Base-by-base conservation (phyloP, 2,113 vertebrate genomes). In the Semnornis frantzii region DNA sequence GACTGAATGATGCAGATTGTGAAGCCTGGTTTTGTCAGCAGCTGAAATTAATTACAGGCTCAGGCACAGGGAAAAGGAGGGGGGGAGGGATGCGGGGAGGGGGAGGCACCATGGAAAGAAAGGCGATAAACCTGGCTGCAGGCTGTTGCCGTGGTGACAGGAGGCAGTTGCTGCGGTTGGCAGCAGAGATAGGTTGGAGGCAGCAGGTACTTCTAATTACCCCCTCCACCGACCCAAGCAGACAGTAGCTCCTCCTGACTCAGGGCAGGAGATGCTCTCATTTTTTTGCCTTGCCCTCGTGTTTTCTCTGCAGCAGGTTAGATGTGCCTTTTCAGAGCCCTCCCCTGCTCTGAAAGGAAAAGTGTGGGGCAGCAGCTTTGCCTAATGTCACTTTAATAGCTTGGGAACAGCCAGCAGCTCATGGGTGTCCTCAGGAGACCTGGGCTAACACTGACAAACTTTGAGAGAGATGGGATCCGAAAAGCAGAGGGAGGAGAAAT, bases 1-100 rank as follows among this genome's bases (percentile, higher is more conserved):
- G 94, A 94, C 46, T 84, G 95, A 97, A 88, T 75, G 75, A 90
- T 94, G 92, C 82, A 94, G 85, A 92, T 96, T 95, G 94, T 93
- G 92, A 96, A 96, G 95, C 96, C 91, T 2, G 79, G 85, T 96
- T 97, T 95, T 98, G 97, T 97, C 96, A 95, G 96, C 46, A 60
- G 93, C 92, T 94, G 95, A 92, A 96, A 96, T 97, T 98, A 98
- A 98, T 98, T 97, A 96, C 95, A 97, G 91, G 95, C 95, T 97
- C 90, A 96, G 85, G 87, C 20, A 44, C 62, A 42, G 87, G 92
- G 89, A 84, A 89, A 96, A 93, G 83, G 62, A 64, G 82, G 93
- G 90, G 91, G 23, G 52, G 72, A 90, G 64, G 24, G 75, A 89
- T 95, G 65, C 12, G 2, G 52, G 75, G 77, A 82, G 65, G 69